Base-by-base conservation (phyloP, 1,140 invertebrate species). In the Heliconius melpomene region DNA sequence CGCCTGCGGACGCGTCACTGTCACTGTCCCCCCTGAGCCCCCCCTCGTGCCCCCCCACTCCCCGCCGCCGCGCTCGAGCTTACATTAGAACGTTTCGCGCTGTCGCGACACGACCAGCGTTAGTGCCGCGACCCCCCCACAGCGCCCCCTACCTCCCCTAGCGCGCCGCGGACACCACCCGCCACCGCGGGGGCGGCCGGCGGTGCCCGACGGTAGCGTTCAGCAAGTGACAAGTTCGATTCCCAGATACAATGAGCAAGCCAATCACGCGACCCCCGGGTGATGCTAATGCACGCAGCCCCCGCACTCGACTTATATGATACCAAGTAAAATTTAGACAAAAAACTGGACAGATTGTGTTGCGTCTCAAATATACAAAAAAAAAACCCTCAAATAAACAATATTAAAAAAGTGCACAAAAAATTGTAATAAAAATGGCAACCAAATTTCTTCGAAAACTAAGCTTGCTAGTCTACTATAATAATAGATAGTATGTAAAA, bases 71-170 rank as follows among this genome's bases (percentile, higher is more conserved):
- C 80, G 46, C 79, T 74, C 83, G 76, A 81, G 83, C 87, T 89
- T 89, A 91, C 90, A 89, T 90, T 89, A 93, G 90, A 91, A 91
- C 91, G 91, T 89, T 91, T 92, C 92, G 91, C 91, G 90, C 91
- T 88, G 90, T 89, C 84, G 88, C 88, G 84, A 83, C 79, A 82
- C 82, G 83, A 78, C 81, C 78, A 78, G 79, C 72, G 86, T 87
- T 84, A 89, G 86, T 83, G 83, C 70, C 74, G 38, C 84, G 71
- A 38, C 74, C 75, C 74, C 77, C 82, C 78, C 86, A 83, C 85
- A 81, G 84, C 89, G 84, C 85, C 73, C 75, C 60, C 60, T 26
- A n/a, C 8, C 26, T 13, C 60, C 60, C 60, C 20, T 8, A 20
- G 36, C 40, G 13, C 72, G 7, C 78, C n/a, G 52, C 71, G 50